phyloP scores from a whole-genome alignment of 53 echinoderm and acorn worm genomes.

The Stichopus horrens region DNA sequence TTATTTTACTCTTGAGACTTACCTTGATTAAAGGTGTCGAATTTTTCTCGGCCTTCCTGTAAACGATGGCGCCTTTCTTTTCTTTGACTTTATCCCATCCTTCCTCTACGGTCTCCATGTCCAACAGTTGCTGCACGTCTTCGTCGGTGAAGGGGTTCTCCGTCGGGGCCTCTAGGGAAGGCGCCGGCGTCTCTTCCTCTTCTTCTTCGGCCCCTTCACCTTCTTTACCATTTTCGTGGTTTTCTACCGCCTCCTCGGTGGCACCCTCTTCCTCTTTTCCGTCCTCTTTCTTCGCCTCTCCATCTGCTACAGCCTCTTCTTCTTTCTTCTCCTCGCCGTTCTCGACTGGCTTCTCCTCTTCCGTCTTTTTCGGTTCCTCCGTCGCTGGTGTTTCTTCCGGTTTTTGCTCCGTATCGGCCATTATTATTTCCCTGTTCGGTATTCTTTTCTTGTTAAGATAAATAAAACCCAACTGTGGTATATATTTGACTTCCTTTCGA shows the following conservation, averaged over 20 bases:
- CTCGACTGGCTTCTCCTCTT: constrained; percentile 57
- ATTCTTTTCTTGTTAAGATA: not conserved
- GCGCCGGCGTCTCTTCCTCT: constrained; percentile 53
- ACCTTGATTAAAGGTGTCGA: constrained; percentile 87
- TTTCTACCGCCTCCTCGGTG: constrained; percentile 59
- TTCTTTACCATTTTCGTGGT: constrained; percentile 55
- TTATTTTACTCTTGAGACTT: constrained; percentile 23
- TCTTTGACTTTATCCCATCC: constrained; percentile 96
- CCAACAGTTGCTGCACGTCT: constrained; percentile 80
- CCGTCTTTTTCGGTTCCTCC: constrained; percentile 64
- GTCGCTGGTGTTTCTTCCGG: constrained; percentile 59
- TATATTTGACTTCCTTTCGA: not conserved
- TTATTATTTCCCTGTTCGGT: constrained; percentile 27
- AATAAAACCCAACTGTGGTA: not conserved
- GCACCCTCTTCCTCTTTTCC: constrained; percentile 52
- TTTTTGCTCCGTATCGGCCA: constrained; percentile 86
- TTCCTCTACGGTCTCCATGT: constrained; percentile 81
- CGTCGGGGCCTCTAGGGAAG: constrained; percentile 71
- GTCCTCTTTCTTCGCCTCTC: constrained; percentile 46
- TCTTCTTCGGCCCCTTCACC: constrained; percentile 58
- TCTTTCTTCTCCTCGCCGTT: constrained; percentile 50
- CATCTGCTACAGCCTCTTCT: constrained; percentile 47
- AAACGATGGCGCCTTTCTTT: constrained; percentile 80
- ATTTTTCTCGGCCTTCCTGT: constrained; percentile 88
- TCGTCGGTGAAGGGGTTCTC: constrained; percentile 94